Evolutionary conservation across 2,888 invertebrate genomes (phyloP).

Genomic region (Erebia aethiops): DNA sequence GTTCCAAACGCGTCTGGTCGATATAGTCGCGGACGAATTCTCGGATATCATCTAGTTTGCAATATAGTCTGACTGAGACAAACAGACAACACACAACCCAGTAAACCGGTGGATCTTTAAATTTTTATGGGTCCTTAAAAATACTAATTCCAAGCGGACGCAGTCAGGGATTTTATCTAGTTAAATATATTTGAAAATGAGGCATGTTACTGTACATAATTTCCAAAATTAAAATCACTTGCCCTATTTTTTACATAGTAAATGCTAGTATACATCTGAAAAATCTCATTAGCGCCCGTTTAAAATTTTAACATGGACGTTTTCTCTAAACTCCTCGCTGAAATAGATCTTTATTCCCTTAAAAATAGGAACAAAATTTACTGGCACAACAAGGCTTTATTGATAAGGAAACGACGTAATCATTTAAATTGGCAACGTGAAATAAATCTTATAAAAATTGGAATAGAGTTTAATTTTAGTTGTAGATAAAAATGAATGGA

Average conservation of each 20-base stretch:
- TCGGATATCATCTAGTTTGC: too few species aligned
- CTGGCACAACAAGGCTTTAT: conserved; percentile 71
- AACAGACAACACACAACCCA: too few species aligned
- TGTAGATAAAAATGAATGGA: conserved; percentile 41
- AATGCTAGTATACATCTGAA: conserved; percentile 56
- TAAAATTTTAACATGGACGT: conserved; percentile 63
- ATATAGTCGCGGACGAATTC: too few species aligned
- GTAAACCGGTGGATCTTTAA: too few species aligned
- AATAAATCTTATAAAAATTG: conserved; percentile 6
- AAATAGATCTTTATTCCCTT: conserved; percentile 82
- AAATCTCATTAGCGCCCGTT: conserved; percentile 47
- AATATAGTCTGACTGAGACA: too few species aligned
- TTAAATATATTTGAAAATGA: too few species aligned
- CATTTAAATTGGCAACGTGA: conserved; percentile 15
- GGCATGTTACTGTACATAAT: neutral
- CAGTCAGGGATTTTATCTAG: too few species aligned
- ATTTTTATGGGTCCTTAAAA: too few species aligned
- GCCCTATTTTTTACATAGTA: neutral
- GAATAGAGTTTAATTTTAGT: conserved; percentile 41
- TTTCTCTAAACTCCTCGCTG: conserved; percentile 70
- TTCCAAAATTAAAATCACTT: neutral
- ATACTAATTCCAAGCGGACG: too few species aligned
- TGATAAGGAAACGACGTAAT: conserved; percentile 43
- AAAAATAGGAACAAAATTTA: conserved; percentile 76
- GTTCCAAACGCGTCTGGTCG: too few species aligned